phyloP scores from a whole-genome alignment of 2,113 vertebrate genomes.

The Indri indri region DNA sequence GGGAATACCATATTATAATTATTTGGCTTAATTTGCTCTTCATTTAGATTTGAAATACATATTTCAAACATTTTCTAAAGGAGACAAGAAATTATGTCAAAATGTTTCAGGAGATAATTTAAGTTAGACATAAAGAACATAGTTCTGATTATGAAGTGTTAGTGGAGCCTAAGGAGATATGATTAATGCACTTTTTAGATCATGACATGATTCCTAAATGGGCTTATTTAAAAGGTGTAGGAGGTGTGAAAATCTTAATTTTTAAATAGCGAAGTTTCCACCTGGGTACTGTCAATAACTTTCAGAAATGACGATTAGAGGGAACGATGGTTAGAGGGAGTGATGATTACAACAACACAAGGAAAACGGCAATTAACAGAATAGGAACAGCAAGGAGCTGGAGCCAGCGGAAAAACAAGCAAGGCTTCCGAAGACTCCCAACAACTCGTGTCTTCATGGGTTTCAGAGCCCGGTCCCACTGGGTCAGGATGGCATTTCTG shows the following conservation, averaged over 20 bases:
- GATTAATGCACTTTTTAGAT: not conserved
- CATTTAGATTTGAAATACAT: not conserved
- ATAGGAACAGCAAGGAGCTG: constrained; percentile 54
- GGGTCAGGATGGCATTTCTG: constrained; percentile 87
- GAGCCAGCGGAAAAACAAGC: not conserved
- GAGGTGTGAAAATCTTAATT: not conserved
- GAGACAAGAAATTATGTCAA: not conserved
- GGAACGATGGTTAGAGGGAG: not conserved
- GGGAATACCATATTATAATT: not conserved
- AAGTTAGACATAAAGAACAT: not conserved
- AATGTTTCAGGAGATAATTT: not conserved
- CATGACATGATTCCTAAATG: not conserved
- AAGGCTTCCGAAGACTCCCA: not conserved
- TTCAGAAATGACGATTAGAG: not conserved
- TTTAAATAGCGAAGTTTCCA: not conserved
- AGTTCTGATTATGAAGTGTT: not conserved
- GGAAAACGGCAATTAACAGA: constrained; percentile 66
- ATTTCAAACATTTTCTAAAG: not conserved
- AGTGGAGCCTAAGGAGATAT: not conserved
- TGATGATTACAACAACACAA: not conserved
- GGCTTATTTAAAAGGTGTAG: not conserved
- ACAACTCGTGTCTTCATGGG: constrained; percentile 81
- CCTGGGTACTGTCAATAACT: not conserved
- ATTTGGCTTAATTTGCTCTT: not conserved
- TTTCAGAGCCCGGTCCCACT: constrained; percentile 85